Evolutionary conservation across 2,888 invertebrate genomes (phyloP).

Genomic region (Drosophila setosimentum): DNA sequence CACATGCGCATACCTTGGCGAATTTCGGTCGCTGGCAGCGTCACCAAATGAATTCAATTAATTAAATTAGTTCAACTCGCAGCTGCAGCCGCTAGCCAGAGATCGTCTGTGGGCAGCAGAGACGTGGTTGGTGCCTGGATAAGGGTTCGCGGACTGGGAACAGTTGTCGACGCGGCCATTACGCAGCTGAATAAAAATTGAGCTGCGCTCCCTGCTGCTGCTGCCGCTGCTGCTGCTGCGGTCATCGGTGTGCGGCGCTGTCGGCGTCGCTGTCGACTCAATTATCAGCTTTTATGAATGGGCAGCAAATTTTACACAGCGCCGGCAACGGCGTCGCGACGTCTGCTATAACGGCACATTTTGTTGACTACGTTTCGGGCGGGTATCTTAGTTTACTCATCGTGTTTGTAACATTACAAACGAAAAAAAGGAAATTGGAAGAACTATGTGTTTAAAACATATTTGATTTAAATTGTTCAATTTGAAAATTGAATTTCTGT

Average conservation of each 20-base stretch:
- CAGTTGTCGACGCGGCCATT: constrained; percentile 56
- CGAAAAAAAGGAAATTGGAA: too few relatives aligned
- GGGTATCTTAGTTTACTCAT: neutral
- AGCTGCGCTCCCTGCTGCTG: neutral
- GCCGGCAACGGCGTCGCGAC: constrained; percentile 31
- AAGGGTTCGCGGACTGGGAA: neutral
- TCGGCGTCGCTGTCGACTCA: constrained; percentile 57
- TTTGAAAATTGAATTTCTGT: neutral
- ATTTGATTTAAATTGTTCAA: neutral
- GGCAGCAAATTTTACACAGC: constrained; percentile 68
- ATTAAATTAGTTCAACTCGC: constrained; percentile 76
- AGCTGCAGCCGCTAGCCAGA: constrained; percentile 42
- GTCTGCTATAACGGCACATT: constrained; percentile 44
- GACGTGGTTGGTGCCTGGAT: neutral
- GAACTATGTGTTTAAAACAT: neutral
- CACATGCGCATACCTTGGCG: constrained; percentile 4
- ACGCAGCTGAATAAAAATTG: constrained; percentile 57
- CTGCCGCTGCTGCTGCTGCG: constrained; percentile 29
- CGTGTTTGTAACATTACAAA: neutral
- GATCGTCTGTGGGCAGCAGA: constrained; percentile 1
- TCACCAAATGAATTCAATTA: constrained; percentile 79
- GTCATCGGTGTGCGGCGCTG: constrained; percentile 44
- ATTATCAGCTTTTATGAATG: constrained; percentile 77
- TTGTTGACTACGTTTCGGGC: constrained; percentile 7
- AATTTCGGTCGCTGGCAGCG: constrained; percentile 46